These are phyloP conservation scores for Phataginus tetradactyla DNA, from an alignment of 2,797 vertebrate species.

Conservation along the genomic window DNA sequence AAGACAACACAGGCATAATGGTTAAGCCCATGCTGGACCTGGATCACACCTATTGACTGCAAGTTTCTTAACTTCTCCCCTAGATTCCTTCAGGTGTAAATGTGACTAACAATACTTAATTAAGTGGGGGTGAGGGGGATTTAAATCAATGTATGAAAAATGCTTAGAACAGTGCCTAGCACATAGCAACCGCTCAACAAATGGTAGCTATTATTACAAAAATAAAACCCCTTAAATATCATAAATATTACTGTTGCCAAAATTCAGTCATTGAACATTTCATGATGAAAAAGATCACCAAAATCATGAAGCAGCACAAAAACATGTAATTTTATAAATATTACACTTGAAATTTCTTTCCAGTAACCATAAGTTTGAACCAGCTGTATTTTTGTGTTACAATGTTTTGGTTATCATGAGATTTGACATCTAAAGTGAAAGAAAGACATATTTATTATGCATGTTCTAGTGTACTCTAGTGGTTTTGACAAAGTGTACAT, in stretches of 20 bases:
- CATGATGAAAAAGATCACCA: background rate
- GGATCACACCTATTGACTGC: background rate
- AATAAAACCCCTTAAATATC: background rate
- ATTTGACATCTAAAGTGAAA: constrained; percentile 9
- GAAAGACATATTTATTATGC: background rate
- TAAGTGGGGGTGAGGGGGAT: background rate
- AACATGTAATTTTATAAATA: background rate
- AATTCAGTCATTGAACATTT: background rate
- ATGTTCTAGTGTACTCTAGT: background rate
- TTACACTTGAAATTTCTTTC: background rate
- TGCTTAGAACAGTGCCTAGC: background rate
- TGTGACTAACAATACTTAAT: background rate
- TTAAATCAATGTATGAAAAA: background rate
- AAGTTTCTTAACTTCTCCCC: background rate
- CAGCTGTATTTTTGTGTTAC: constrained; percentile 28
- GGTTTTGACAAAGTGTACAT: background rate
- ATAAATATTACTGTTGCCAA: background rate
- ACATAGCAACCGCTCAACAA: background rate
- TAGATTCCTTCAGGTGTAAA: background rate
- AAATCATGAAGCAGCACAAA: constrained; percentile 16
- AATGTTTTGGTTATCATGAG: constrained; percentile 10
- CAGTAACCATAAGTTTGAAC: background rate
- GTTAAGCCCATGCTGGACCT: background rate
- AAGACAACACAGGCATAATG: background rate
- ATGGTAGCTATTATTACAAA: background rate